Evolutionary conservation across 2,113 vertebrate genomes (phyloP).

Genomic region (Brachyhypopomus gauderio): DNA sequence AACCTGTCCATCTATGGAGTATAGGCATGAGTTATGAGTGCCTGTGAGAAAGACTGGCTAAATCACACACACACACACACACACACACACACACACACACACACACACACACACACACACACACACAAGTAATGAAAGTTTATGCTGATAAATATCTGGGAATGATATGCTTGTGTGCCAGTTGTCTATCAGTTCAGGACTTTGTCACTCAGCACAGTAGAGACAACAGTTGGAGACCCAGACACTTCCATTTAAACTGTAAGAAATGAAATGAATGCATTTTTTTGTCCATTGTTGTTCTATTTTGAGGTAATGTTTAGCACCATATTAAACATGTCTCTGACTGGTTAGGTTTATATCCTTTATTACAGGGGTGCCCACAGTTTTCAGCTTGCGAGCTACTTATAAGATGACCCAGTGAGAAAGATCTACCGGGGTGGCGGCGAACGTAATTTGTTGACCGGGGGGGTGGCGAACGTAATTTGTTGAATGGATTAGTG

Average conservation of each 20-base stretch:
- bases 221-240: too few species aligned
- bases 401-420: too few species aligned
- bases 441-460: too few species aligned
- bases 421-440: too few species aligned
- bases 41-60: conserved; percentile 37
- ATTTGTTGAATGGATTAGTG: too few species aligned
- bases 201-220: too few species aligned
- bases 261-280: conserved; percentile 2
- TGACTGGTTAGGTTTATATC: not conserved
- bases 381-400: too few species aligned
- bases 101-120: not conserved
- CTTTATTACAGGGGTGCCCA: too few species aligned
- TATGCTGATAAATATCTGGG: conserved; percentile 3
- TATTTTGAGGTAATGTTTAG: not conserved
- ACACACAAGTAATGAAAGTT: not conserved
- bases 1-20: conserved; percentile 78
- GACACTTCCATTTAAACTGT: too few species aligned
- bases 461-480: too few species aligned
- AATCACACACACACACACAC: conserved; percentile 19
- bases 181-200: too few species aligned
- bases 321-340: not conserved
- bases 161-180: not conserved
- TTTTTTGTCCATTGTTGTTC: not conserved
- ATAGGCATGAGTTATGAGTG: conserved; percentile 58
- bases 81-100: conserved; percentile 6